Conservation (phyloP, 1,140 invertebrate species). For the Meloidogyne floridensis region DNA sequence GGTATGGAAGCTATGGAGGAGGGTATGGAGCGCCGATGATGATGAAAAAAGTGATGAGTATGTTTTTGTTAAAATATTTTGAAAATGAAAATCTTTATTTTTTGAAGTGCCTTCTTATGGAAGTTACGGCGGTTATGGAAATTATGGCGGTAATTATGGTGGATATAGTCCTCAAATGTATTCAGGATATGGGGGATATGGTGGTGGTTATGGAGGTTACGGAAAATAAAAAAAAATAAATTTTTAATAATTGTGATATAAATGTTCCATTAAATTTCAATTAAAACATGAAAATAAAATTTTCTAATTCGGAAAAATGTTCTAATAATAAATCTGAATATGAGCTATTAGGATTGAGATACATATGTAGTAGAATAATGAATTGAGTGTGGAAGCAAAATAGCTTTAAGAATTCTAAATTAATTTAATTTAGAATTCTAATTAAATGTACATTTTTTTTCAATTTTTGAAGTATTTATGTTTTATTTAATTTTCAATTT, state of each 20-base stretch:
- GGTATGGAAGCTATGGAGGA: not conserved
- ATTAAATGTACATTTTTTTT: too few relatives aligned
- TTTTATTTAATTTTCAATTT: too few relatives aligned
- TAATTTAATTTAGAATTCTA: too few relatives aligned
- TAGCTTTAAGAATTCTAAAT: too few relatives aligned
- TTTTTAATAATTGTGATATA: not conserved
- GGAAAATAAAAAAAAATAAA: not conserved
- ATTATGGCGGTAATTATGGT: not conserved
- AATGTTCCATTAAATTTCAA: not conserved
- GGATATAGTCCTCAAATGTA: not conserved
- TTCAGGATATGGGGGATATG: not conserved
- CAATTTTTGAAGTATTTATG: too few relatives aligned
- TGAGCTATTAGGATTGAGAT: too few relatives aligned
- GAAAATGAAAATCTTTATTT: not conserved
- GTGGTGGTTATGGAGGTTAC: not conserved
- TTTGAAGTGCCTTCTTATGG: not conserved
- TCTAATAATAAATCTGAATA: not conserved
- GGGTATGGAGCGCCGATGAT: not conserved
- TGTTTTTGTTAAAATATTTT: not conserved
- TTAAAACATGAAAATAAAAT: not conserved
- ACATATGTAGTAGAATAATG: too few relatives aligned
- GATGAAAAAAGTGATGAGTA: conserved; percentile 1
- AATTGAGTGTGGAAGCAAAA: too few relatives aligned
- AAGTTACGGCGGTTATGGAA: not conserved
- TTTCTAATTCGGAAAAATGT: too few relatives aligned